Percentiles rank a stretch among this genome's conserved stretches.
Evolutionary conservation across 2,113 vertebrate genomes (phyloP).

Genomic region (Cinclus mexicanus): DNA sequence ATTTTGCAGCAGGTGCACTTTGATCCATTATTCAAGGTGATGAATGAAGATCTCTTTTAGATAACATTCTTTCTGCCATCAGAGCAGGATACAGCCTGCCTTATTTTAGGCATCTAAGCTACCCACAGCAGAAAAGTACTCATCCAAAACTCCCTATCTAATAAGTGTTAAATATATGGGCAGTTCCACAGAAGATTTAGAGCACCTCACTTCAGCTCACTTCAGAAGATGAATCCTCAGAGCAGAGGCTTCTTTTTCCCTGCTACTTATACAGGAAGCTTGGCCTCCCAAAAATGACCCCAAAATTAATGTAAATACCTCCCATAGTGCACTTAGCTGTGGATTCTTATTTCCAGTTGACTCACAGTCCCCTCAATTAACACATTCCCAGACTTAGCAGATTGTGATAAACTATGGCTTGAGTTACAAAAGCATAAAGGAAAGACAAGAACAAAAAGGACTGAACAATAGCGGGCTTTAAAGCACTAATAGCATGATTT

Average conservation of each 20-base stretch:
- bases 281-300: neutral
- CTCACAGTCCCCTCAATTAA: neutral
- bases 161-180: neutral
- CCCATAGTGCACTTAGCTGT: neutral
- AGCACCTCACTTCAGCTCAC: neutral
- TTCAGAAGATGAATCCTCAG: neutral
- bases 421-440: neutral
- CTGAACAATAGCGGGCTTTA: neutral
- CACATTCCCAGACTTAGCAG: neutral
- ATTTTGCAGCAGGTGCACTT: neutral
- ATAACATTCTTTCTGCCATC: neutral
- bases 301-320: neutral
- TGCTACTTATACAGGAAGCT: neutral
- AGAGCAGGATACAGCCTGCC: neutral
- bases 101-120: neutral
- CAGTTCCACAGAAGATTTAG: neutral
- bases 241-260: neutral
- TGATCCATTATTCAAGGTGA: neutral
- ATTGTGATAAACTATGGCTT: neutral
- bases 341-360: conserved; percentile 1
- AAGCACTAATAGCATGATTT: neutral
- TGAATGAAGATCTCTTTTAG: neutral
- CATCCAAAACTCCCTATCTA: neutral
- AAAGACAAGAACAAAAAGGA: neutral
- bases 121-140: neutral